These are phyloP conservation scores for Ailurus styani DNA, from an alignment of 2,113 vertebrate genomes.

Conservation along the genomic window DNA sequence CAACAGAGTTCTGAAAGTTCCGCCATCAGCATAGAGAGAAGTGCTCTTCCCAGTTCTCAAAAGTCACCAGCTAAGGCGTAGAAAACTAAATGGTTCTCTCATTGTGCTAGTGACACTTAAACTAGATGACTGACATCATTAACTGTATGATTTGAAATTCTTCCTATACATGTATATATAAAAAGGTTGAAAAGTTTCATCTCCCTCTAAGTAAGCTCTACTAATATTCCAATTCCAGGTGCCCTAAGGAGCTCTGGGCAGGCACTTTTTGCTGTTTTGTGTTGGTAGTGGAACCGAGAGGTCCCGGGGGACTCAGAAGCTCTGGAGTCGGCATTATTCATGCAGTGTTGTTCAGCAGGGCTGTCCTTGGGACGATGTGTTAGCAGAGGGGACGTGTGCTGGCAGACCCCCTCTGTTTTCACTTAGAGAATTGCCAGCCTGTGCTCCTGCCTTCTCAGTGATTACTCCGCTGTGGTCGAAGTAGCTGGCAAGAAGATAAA, in stretches of 20 bases:
- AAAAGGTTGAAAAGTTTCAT: background rate
- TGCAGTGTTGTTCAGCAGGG: background rate
- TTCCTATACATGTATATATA: background rate
- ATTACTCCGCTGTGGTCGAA: background rate
- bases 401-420: background rate
- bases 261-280: background rate
- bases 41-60: accelerated
- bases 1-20: background rate
- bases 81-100: background rate
- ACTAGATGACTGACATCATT: background rate
- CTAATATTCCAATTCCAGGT: background rate
- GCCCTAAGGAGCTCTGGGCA: background rate
- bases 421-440: conserved; percentile 28
- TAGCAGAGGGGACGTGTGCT: background rate
- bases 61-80: background rate
- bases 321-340: background rate
- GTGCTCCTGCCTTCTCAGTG: background rate
- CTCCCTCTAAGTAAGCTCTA: background rate
- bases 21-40: background rate
- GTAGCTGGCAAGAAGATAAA: conserved; percentile 2
- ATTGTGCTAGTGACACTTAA: background rate
- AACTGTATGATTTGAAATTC: background rate
- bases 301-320: background rate
- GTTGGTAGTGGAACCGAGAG: background rate
- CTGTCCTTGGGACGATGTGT: accelerated